These are phyloP conservation scores for Exaiptasia diaphana DNA, from an alignment of 64 coral and sea anemone species.

Conservation along the genomic window DNA sequence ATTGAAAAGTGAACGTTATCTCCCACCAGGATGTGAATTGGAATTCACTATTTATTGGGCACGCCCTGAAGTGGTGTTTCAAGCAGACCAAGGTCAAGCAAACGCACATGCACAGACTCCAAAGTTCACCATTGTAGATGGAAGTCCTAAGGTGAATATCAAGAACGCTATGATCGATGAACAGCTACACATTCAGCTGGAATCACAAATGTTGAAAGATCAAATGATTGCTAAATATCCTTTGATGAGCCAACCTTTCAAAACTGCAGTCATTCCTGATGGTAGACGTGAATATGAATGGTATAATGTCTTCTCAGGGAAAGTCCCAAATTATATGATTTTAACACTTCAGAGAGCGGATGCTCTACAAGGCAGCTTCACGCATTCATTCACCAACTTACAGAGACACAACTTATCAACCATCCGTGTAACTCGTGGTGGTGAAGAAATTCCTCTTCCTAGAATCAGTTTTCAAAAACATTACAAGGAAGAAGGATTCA, in stretches of 20 bases:
- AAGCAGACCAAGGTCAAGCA: no score
- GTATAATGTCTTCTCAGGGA: background rate
- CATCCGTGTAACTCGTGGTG: background rate
- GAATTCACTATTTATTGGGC: background rate
- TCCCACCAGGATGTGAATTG: background rate
- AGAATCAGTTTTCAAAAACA: background rate
- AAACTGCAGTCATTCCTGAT: background rate
- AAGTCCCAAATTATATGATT: background rate
- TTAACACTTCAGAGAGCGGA: background rate
- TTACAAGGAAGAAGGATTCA: background rate
- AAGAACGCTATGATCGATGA: no score
- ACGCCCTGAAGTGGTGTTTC: no score
- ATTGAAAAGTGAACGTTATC: background rate
- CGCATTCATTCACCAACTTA: background rate
- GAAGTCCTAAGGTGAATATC: no score
- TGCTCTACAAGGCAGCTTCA: background rate
- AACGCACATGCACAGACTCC: no score
- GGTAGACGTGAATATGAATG: background rate
- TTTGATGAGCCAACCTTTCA: background rate
- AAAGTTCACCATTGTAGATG: no score
- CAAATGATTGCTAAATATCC: slow-evolving; percentile 6
- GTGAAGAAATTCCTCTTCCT: background rate
- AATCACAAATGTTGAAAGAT: background rate
- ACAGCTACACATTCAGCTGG: background rate
- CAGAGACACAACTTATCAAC: background rate